A percentile compares a stretch with the other conserved stretches of the same genome.
These are phyloP conservation scores for Etheostoma cragini DNA, from an alignment of 2,113 vertebrate species.

Conservation along the genomic window DNA sequence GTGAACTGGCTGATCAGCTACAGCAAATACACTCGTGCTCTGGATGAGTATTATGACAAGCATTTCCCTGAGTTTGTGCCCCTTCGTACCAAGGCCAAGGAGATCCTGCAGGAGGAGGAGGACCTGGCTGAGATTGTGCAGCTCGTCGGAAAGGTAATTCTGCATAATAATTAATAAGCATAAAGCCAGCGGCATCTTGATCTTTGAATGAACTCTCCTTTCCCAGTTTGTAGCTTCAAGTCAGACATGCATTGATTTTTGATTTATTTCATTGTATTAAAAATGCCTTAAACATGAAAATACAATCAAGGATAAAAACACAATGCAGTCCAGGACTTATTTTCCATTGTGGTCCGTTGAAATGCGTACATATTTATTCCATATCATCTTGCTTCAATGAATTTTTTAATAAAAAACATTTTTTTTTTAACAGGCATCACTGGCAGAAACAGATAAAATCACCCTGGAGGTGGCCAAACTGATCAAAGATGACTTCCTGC, in stretches of 20 bases:
- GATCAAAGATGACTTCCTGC: constrained; percentile 97
- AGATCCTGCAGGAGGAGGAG: constrained; percentile 98
- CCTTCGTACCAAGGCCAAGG: constrained; percentile 95
- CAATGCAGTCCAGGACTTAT: no score
- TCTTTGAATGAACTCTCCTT: not conserved
- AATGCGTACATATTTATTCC: no score
- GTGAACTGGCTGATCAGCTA: constrained; percentile 99
- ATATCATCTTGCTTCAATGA: not conserved
- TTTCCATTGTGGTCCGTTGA: no score
- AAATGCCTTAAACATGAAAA: no score
- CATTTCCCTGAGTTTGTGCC: constrained; percentile 97
- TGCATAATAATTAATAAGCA: no score
- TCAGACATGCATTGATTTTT: not conserved
- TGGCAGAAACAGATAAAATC: constrained; percentile 98
- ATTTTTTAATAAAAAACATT: not conserved
- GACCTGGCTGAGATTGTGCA: constrained; percentile 98
- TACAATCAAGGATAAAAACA: no score
- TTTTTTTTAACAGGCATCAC: constrained; percentile 86
- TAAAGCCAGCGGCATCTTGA: not conserved
- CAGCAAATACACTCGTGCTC: constrained; percentile 95
- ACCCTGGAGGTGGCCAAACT: constrained; percentile 98
- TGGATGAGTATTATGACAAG: constrained; percentile 97
- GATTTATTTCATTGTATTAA: no score
- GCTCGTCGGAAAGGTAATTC: constrained; percentile 94
- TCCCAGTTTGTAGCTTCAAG: not conserved